Conservation (phyloP, 2,113 vertebrate genomes). For the Piprites chloris region DNA sequence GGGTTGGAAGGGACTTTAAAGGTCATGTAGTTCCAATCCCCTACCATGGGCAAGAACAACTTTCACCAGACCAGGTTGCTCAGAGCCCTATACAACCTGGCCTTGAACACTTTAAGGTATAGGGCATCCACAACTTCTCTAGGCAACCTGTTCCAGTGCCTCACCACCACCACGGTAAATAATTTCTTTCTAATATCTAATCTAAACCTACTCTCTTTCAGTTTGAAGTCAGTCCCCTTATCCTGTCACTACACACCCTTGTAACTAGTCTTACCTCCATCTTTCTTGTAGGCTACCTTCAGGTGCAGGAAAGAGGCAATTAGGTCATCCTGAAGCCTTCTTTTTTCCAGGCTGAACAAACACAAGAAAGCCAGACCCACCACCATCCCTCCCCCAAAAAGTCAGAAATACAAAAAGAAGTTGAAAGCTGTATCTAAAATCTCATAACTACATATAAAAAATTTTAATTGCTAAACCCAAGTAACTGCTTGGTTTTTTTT, state of each 20-base stretch:
- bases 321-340: background rate
- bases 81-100: background rate
- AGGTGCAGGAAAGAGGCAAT: background rate
- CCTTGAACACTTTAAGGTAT: background rate
- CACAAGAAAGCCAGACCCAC: no score
- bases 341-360: background rate
- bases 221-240: background rate
- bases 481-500: background rate
- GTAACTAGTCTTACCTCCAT: background rate
- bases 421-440: background rate
- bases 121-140: background rate
- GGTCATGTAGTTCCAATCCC: background rate
- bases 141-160: background rate
- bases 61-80: background rate
- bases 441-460: background rate
- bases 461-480: background rate
- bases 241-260: background rate
- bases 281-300: background rate
- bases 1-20: background rate
- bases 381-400: background rate
- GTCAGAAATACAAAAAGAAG: background rate
- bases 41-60: background rate
- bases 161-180: background rate
- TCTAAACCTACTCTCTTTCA: background rate
- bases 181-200: background rate